A percentile compares a stretch with the other conserved stretches of the same genome.
These are phyloP conservation scores for Laothoe populi DNA, from an alignment of 2,888 invertebrate genomes.

Conservation along the genomic window DNA sequence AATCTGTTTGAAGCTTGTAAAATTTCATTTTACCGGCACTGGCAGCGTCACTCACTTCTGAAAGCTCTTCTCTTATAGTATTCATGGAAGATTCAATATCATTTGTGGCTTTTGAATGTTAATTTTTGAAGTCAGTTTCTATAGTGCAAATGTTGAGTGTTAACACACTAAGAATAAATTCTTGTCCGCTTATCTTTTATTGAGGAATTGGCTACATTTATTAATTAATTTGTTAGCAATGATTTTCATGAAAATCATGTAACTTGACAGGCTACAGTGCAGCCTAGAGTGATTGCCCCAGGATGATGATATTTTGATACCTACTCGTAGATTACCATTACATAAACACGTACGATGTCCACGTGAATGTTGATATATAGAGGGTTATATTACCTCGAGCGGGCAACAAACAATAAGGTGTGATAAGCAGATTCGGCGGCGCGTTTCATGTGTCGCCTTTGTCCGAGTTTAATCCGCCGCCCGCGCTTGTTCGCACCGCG, in stretches of 20 bases:
- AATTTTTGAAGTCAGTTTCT: no score
- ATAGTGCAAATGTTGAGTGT: no score
- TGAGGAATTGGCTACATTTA: not conserved
- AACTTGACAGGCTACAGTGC: not conserved
- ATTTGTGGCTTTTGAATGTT: no score
- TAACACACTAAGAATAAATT: no score
- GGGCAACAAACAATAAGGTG: slow-evolving; percentile 75
- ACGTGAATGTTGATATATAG: slow-evolving; percentile 72
- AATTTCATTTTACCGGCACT: no score
- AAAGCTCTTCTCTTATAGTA: no score
- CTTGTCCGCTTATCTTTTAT: not conserved
- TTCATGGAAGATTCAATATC: no score
- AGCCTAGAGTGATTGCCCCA: slow-evolving; percentile 13
- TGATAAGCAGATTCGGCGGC: slow-evolving; percentile 81
- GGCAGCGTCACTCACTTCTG: no score
- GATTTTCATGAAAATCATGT: not conserved
- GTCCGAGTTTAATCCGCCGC: slow-evolving; percentile 76
- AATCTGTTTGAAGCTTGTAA: no score
- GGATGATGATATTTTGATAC: slow-evolving; percentile 37
- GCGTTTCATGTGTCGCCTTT: slow-evolving; percentile 78
- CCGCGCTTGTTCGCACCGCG: slow-evolving; percentile 53
- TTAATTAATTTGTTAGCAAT: not conserved
- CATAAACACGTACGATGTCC: slow-evolving; percentile 54
- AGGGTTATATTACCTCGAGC: slow-evolving; percentile 67
- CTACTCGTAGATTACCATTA: slow-evolving; percentile 49